A percentile compares a stretch with the other conserved stretches of the same genome.
These are phyloP conservation scores for Pagrus major DNA, from an alignment of 2,113 vertebrate genomes.

Conservation along the genomic window DNA sequence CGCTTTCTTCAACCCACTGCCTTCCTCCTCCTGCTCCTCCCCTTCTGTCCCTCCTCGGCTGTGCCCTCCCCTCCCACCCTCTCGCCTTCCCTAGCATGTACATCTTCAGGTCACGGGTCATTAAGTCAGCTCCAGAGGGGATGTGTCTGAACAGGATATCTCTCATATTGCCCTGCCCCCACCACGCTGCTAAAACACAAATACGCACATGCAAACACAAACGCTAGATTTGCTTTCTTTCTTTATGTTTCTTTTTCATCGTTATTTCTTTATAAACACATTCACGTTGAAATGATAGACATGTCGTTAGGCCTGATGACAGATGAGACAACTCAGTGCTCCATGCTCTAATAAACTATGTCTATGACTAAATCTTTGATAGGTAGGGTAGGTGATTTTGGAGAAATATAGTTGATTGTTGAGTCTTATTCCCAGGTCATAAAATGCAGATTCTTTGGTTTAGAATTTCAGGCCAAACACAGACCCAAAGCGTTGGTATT, in stretches of 20 bases:
- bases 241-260: background rate
- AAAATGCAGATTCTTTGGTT: too few relatives aligned
- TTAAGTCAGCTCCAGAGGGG: constrained; percentile 80
- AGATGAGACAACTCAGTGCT: too few relatives aligned
- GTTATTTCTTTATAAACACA: background rate
- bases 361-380: too few relatives aligned
- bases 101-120: constrained; percentile 82
- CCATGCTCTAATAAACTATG: too few relatives aligned
- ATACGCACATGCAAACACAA: constrained; percentile 40
- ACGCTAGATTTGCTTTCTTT: background rate
- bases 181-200: constrained; percentile 63
- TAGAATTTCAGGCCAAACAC: too few relatives aligned
- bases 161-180: constrained; percentile 75
- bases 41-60: constrained; percentile 28
- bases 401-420: too few relatives aligned
- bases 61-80: constrained; percentile 25
- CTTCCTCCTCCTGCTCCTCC: constrained; percentile 19
- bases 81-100: constrained; percentile 64
- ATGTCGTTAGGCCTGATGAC: constrained; percentile 1
- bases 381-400: too few relatives aligned
- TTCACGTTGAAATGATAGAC: background rate
- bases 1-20: constrained; percentile 16
- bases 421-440: too few relatives aligned
- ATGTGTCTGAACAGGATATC: constrained; percentile 79
- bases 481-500: too few relatives aligned